Base-by-base conservation (phyloP, 2,113 vertebrate species). In the Mus spicilegus region DNA sequence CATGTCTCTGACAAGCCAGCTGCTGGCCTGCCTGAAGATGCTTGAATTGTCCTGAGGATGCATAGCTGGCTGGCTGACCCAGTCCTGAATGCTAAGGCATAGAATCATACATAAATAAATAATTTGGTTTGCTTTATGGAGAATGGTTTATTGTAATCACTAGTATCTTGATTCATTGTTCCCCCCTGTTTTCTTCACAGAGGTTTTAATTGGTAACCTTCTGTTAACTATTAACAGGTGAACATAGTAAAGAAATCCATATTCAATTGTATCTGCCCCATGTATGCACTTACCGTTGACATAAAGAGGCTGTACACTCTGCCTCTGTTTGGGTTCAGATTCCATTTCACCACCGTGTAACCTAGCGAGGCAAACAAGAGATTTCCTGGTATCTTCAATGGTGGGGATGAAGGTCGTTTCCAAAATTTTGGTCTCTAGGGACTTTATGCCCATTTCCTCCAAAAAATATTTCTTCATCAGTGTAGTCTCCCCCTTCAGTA, bases 301-400 rank as follows among this genome's bases (percentile, higher is more conserved):
- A 92, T 93, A 67, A 58, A 99, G 93, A 19, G 39, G 96, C 80
- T 95, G 96, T 87, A 95, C 97, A 73, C 97, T 96, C 67, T 91
- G 72, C 94, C 98, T 98, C 92, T 98, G 94, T 95, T 98, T 98
- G 97, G 96, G 98, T 82, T 98, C 96, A 96, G 98, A 98, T 49
- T 97, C 96, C 97, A 95, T 92, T 36, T 75, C 11, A n/a, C 10
- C 63, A 75, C 98, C 87, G 20, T 51, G 33, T 97, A 99, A 93
- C 54, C 63, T 94, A 82, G 98, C 99, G 75, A 77, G 92, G 93
- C 99, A 99, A 90, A 95, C 92, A 88, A 99, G 97, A 8, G 93
- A 85, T 87, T 97, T 97, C 69, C 98, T 98, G 16, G 61, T 97
- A 91, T 99, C 98, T 95, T 98, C 98, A 30, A 88, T 17, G 1